Percentiles rank a stretch among this genome's conserved stretches.
phyloP scores from a whole-genome alignment of 2,797 vertebrate genomes.

The Pteronotus mesoamericanus region DNA sequence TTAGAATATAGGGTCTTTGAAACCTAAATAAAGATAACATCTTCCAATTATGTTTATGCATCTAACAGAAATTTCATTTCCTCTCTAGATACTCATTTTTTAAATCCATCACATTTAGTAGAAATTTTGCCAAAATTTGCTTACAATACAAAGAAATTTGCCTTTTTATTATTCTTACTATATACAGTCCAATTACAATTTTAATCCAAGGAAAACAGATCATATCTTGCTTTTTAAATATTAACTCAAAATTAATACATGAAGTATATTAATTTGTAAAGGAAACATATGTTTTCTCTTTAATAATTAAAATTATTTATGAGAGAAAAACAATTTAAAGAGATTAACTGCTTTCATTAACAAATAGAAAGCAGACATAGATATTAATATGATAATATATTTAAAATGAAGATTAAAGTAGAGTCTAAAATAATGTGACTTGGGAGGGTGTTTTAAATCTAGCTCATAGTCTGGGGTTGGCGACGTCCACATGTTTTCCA shows the following conservation, averaged over 20 bases:
- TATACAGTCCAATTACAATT: not conserved
- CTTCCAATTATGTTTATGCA: not conserved
- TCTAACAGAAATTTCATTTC: not conserved
- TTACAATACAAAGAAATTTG: not conserved
- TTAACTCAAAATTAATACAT: constrained; percentile 1
- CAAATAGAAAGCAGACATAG: not conserved
- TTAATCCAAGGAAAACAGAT: not conserved
- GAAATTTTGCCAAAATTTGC: not conserved
- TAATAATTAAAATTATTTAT: not conserved
- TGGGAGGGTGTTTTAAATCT: not conserved
- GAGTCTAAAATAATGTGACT: not conserved
- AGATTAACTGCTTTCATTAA: not conserved
- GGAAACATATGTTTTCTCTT: not conserved
- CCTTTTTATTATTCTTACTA: not conserved
- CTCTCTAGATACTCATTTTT: not conserved
- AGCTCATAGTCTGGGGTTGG: not conserved
- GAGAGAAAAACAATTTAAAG: not conserved
- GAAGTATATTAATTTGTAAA: not conserved
- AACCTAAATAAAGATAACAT: not conserved
- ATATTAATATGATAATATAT: not conserved
- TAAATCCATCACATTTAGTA: not conserved
- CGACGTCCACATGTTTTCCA: not conserved
- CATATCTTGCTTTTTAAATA: not conserved
- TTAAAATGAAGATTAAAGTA: not conserved
- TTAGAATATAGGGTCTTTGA: not conserved